Evolutionary conservation across 2,797 vertebrate species (phyloP).

Genomic region (Gorsachius magnificus): DNA sequence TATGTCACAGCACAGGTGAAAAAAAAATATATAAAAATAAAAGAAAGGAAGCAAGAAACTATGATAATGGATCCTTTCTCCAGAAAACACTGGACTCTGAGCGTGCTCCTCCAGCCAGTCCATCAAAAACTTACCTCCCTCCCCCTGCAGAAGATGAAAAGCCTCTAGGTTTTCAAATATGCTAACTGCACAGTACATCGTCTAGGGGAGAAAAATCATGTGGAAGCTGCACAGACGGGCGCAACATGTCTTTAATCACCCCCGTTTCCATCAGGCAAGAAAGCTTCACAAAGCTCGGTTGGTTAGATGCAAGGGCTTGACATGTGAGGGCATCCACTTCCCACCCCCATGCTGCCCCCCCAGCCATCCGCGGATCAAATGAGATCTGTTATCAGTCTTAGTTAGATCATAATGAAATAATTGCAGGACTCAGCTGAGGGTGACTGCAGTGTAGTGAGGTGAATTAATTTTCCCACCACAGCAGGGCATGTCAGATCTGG

Average conservation of each 20-base stretch:
- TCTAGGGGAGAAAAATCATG: slow-evolving; percentile 42
- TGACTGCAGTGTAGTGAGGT: slow-evolving; percentile 30
- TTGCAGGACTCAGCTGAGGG: slow-evolving; percentile 54
- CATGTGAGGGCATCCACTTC: slow-evolving; percentile 1
- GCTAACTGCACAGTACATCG: slow-evolving; percentile 20
- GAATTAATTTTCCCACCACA: slow-evolving; percentile 30
- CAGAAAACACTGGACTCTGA: slow-evolving; percentile 56
- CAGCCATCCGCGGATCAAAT: slow-evolving; percentile 24
- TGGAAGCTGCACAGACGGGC: slow-evolving; percentile 28
- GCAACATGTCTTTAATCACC: slow-evolving; percentile 66
- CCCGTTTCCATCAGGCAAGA: slow-evolving; percentile 35
- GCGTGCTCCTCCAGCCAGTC: slow-evolving; percentile 12
- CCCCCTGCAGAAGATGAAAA: background rate
- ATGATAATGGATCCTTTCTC: slow-evolving; percentile 58
- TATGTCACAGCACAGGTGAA: slow-evolving; percentile 84
- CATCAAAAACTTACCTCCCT: slow-evolving; percentile 13
- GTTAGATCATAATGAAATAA: slow-evolving; percentile 70
- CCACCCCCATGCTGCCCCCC: background rate
- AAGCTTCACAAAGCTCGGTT: background rate
- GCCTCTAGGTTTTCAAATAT: slow-evolving; percentile 60
- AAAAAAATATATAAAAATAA: background rate
- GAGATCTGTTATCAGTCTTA: slow-evolving; percentile 61
- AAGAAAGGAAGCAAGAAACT: background rate
- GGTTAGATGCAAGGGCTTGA: slow-evolving; percentile 21
- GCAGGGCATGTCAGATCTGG: slow-evolving; percentile 45